These are phyloP conservation scores for Alentia gelatinosa DNA, from an alignment of 2,888 invertebrate species.

Conservation along the genomic window DNA sequence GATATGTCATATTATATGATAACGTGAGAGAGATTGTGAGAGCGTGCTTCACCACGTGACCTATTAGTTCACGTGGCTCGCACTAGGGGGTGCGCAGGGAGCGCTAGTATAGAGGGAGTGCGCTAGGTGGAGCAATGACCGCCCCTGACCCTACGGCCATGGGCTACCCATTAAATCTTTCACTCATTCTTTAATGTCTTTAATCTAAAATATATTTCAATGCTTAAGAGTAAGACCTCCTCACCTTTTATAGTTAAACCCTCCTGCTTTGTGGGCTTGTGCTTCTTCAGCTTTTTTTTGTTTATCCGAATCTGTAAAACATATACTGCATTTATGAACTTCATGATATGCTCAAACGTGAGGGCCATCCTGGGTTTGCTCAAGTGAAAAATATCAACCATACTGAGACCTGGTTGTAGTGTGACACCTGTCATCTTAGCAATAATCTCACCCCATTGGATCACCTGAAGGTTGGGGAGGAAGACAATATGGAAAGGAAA, in stretches of 20 bases:
- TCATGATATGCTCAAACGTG: slow-evolving; percentile 70
- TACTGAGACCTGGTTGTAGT: slow-evolving; percentile 57
- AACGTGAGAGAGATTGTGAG: too few species aligned
- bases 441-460: neutral
- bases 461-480: neutral
- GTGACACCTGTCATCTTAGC: neutral
- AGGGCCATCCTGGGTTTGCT: slow-evolving; percentile 73
- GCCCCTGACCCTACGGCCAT: too few species aligned
- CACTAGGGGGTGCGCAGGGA: too few species aligned
- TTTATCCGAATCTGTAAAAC: slow-evolving; percentile 60
- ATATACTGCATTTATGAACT: slow-evolving; percentile 76
- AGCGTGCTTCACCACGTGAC: too few species aligned
- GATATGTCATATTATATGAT: too few species aligned
- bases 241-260: slow-evolving; percentile 33
- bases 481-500: slow-evolving; percentile 49
- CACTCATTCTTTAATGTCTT: too few species aligned
- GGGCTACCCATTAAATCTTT: too few species aligned
- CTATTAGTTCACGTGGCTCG: too few species aligned
- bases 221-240: too few species aligned
- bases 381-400: slow-evolving; percentile 69
- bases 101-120: too few species aligned
- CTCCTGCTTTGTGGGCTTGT: slow-evolving; percentile 4
- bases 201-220: too few species aligned
- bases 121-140: too few species aligned
- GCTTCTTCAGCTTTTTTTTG: neutral